Base-by-base conservation (phyloP, 2,888 invertebrate species). In the Drosophila mulleri region DNA sequence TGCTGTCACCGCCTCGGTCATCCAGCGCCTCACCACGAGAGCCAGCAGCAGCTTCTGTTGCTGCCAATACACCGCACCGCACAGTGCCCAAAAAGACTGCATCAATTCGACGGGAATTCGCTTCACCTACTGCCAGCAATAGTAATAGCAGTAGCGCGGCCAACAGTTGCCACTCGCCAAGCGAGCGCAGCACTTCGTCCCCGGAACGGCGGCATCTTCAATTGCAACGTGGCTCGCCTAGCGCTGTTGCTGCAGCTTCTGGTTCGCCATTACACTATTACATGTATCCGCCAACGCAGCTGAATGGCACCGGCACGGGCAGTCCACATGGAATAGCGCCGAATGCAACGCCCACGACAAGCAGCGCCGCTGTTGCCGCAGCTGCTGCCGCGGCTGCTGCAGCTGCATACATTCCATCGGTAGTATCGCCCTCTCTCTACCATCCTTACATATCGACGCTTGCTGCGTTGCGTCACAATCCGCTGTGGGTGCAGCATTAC, bases 401-500 rank as follows among this genome's bases (percentile, higher is more conserved):
- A 60, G 90, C 92, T 42, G 90, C 91, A 61, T 93, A 92, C 92
- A 92, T 93, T 91, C 93, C 92, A 88, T 83, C 91, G 75, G 84
- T 90, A 68, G 83, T 90, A n/a, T 74, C 91, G 48, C 82, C 90
- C 14, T 83, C 92, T 60, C 90, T 92, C 48, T 92, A 92, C 72
- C 90, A 92, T 87, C 92, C 92, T 20, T 92, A 92, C 79, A 91
- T 92, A 72, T 86, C 91, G 54, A 91, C 92, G 48, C 80, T 92
- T 67, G 93, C 93, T 62, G 94, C 94, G 6, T 92, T 94, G 77
- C 91, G 94, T 65, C 91, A 91, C 29, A 93, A 93, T 80, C 94
- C 94, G 18, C 53, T 92, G 63, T 94, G 94, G 94, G 92, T 94
- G 93, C 94, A 94, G 79, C 94, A 94, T 86, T 93, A 93, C 74